Conservation (phyloP, 2,888 invertebrate species). For the Epiblema foenella region DNA sequence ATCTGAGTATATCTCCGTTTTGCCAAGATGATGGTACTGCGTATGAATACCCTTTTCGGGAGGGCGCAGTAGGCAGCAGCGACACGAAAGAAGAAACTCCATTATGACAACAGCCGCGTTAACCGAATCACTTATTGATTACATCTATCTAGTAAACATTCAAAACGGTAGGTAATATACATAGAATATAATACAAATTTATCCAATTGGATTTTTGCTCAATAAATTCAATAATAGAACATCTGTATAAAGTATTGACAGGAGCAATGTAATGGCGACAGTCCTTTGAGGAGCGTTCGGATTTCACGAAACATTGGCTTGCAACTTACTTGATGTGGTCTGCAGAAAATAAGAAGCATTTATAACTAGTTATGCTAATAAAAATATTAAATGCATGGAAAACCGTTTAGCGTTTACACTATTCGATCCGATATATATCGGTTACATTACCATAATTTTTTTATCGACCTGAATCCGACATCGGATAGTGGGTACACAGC, state of each 20-base stretch:
- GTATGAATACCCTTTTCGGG: slow-evolving; percentile 70
- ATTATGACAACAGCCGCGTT: slow-evolving; percentile 49
- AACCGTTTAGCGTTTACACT: too few relatives aligned
- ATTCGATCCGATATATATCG: too few relatives aligned
- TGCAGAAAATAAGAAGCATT: too few relatives aligned
- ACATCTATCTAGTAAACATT: background rate
- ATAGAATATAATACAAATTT: background rate
- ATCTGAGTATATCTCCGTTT: slow-evolving; percentile 70
- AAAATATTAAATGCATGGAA: too few relatives aligned
- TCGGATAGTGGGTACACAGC: too few relatives aligned
- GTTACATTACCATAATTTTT: too few relatives aligned
- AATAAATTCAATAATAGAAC: background rate
- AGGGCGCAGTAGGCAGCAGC: slow-evolving; percentile 69
- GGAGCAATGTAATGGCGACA: background rate
- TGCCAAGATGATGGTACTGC: slow-evolving; percentile 61
- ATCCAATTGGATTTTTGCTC: background rate
- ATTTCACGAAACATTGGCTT: background rate
- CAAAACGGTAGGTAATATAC: background rate
- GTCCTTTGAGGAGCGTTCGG: background rate
- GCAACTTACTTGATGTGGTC: too few relatives aligned
- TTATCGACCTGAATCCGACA: too few relatives aligned
- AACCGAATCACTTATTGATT: background rate
- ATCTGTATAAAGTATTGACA: background rate
- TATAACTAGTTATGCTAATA: too few relatives aligned
- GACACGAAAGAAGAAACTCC: slow-evolving; percentile 59